Base-by-base conservation (phyloP, 1,140 invertebrate genomes). In the Brachionus rubens region DNA sequence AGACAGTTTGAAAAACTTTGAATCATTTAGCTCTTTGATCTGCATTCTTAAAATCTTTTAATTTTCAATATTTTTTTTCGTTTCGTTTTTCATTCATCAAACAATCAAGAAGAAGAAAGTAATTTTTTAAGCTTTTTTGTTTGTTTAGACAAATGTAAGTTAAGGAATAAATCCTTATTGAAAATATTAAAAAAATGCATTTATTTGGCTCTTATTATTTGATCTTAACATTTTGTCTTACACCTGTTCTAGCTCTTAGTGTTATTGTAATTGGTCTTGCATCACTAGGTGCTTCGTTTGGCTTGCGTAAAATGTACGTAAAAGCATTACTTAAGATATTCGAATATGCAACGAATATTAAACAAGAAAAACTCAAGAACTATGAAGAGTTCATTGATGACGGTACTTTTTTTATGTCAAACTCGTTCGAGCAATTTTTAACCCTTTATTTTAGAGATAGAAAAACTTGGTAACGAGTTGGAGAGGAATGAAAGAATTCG, bases 321-420 rank as follows among this genome's bases (percentile, higher is more conserved):
- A 62, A 67, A 50, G 33, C 48, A 0, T 12, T 76, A 28, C 19
- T 47, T 24, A 62, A 40, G 21, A 67, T 76, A 67, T 76, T 76
- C 36, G 75, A 76, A 21, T 59, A 65, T 28, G 75, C 75, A 24
- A 62, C 75, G 0, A 75, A 75, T 28, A 75, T 75, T n/a, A 75
- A 75, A 56, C 21, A 70, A 50, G 46, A 50, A 36, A 75, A 75
- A 54, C 46, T 72, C 28, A 72, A 72, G 21, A 26, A 50, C 30
- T 72, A 16, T 33, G 52, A 33, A 19, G 68, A 72, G 28, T 41
- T 65, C 9, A 65, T 65, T 41, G 36, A 65, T 16, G 24, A 36
- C 24, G 59, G 59, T 41, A 36, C 28, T 62, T 1, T 40, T 52
- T 50, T 1, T 0, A 1, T 21, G 21, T 48, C 46, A n/a, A 48